Percentiles rank a stretch among this genome's conserved stretches.
Conservation (phyloP, 2,113 vertebrate genomes). For the Indicator maculatus region DNA sequence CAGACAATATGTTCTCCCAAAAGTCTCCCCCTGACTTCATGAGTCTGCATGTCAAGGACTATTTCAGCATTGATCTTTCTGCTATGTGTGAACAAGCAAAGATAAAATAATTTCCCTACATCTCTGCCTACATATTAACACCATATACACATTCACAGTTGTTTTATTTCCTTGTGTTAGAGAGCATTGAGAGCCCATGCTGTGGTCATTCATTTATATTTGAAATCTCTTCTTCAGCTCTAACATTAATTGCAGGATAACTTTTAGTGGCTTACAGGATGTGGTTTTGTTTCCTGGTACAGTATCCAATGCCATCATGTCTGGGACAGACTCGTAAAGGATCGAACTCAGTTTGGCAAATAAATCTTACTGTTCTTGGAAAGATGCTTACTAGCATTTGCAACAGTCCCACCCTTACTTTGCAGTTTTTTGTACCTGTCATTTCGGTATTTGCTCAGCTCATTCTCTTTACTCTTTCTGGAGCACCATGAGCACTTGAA, state of each 20-base stretch:
- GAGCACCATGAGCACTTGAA: background rate
- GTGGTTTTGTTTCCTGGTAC: background rate
- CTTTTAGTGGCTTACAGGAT: background rate
- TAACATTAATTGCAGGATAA: background rate
- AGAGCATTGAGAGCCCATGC: background rate
- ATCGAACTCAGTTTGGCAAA: background rate
- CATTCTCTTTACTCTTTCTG: background rate
- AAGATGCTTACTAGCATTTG: background rate
- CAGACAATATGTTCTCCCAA: background rate
- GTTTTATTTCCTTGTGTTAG: background rate
- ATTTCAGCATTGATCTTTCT: background rate
- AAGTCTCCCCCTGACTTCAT: background rate
- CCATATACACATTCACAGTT: background rate
- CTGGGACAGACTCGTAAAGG: background rate
- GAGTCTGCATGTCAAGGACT: accelerated
- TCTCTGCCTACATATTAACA: background rate
- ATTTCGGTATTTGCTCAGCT: background rate
- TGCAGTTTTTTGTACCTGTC: background rate
- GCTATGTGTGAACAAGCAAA: accelerated
- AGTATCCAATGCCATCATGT: background rate
- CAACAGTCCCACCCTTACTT: background rate
- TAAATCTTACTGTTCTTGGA: background rate
- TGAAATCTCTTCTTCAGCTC: background rate
- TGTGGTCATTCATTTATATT: background rate
- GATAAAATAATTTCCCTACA: background rate